phyloP scores from a whole-genome alignment of 2,888 invertebrate genomes.

The Acanthosepion lycidas region DNA sequence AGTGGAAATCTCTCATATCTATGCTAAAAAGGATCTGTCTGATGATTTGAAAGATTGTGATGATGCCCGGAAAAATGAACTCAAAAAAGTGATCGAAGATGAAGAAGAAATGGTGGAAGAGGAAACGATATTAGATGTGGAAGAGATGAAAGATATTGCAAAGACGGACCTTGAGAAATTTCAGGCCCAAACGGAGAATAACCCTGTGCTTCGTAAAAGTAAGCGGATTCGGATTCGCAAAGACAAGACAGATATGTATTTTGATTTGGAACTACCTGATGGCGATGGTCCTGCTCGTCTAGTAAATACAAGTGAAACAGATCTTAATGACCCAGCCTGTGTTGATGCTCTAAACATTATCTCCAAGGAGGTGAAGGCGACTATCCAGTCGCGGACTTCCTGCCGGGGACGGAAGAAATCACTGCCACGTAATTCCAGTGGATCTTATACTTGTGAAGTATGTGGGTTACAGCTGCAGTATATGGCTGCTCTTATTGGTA shows the following conservation, averaged over 20 bases:
- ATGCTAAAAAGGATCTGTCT: neutral
- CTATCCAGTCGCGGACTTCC: conserved; percentile 11
- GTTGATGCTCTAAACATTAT: conserved; percentile 35
- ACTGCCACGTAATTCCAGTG: neutral
- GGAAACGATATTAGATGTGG: neutral
- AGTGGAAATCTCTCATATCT: neutral
- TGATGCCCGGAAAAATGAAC: neutral
- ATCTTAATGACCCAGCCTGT: neutral
- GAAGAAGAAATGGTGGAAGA: neutral
- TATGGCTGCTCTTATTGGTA: conserved; percentile 43
- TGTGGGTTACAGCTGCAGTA: conserved; percentile 6
- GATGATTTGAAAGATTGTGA: neutral
- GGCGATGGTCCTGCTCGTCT: conserved; percentile 6
- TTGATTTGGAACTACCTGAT: neutral
- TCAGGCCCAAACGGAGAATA: neutral
- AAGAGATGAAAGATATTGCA: neutral
- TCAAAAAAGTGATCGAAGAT: neutral
- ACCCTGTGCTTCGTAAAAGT: conserved; percentile 37
- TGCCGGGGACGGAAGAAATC: neutral
- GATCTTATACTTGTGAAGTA: conserved; percentile 40
- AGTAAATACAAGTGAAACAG: neutral
- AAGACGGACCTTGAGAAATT: neutral
- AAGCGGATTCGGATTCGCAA: conserved; percentile 1
- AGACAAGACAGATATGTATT: conserved; percentile 34
- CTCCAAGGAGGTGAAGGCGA: conserved; percentile 36